Base-by-base conservation (phyloP, 53 echinoderm and acorn worm genomes). In the Antedon mediterranea region DNA sequence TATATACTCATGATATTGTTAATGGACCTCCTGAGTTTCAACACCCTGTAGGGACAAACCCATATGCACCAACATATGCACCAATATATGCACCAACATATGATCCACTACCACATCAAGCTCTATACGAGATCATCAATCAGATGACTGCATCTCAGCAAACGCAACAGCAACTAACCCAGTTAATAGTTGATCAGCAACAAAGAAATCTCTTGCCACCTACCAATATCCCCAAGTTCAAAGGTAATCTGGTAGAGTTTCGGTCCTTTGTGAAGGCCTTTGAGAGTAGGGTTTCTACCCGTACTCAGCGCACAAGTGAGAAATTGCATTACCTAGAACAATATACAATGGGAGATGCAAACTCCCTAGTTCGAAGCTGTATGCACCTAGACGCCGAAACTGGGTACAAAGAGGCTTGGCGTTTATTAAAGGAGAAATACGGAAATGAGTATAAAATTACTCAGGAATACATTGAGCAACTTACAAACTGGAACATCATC, bases 271-370 rank as follows among this genome's bases (percentile, higher is more conserved):
- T 30, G 5, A 30, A 32, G 30, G 30, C 30, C 3, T 74, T 74
- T 30, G 31, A 74, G 30, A 29, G 20, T 4, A 74, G 31, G 15
- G 31, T 74, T 3, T 23, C 31, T 4, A 32, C 30, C 23, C 23
- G 31, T 30, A 74, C 74, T 30, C 18, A 28, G 28, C 3, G 31
- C 3, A 30, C 30, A 14, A 32, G 31, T 20, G 74, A 74, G 29
- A 74, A 30, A 15, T 30, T 74, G 28, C 30, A 74, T 15, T 74
- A 29, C 32, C 30, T 74, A 74, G 74, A 74, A 28, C 74, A 74
- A 30, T 74, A 74, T 15, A 74, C 74, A 29, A 74, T 74, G 74
- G 31, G 31, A 30, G 74, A 74, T 5, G 30, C 74, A 29, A 74
- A 74, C 30, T 30, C 30, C 4, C 14, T 74, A 30, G 74, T 74